Base-by-base conservation (phyloP, 2,888 invertebrate genomes). In the Cantharis flavilabris region DNA sequence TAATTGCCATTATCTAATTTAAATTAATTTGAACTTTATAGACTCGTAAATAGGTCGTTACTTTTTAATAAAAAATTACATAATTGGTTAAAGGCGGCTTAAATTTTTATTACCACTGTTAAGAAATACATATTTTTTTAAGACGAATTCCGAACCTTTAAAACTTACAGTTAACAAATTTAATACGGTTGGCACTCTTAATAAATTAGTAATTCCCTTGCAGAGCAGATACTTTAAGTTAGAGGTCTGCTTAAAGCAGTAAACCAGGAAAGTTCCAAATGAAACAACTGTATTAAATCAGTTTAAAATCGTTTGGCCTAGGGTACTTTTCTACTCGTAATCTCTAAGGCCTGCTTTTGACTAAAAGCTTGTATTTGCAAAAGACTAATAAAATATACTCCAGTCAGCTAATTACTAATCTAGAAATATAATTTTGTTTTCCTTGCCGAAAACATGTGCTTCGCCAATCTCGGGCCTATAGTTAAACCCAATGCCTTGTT, bases 221-320 rank as follows among this genome's bases (percentile, higher is more conserved):
- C 70, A 76, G 70, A 76, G 62, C 76, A 76, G 76, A 76, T 76
- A 73, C 73, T 76, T 23, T 16, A 67, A 62, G 70, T 33, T 63
- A 69, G 70, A 67, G 71, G 62, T 76, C 73, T 77, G 69, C 72
- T 73, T 77, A 71, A 76, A 76, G 76, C 69, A 77, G 75, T 75
- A 77, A 75, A 77, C 69, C 69, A 62, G 64, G 71, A 77, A 67
- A 77, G 72, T 77, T 76, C 72, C 74, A 69, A 77, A 77, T 71
- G 75, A 69, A 75, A 77, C 75, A 75, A 75, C 77, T 75, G 72
- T 77, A 77, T 77, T 77, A 77, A 77, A 77, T 77, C 77, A 77
- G 74, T 70, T 75, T 74, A 72, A 75, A 77, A 74, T 77, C 74
- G 72, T 71, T 77, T 69, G 77, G 71, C 71, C 75, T 71, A 33